Evolutionary conservation across 2,888 invertebrate species (phyloP), one percentile per base, ranked within the genome.

Genomic region (Calliphora vomitoria): DNA sequence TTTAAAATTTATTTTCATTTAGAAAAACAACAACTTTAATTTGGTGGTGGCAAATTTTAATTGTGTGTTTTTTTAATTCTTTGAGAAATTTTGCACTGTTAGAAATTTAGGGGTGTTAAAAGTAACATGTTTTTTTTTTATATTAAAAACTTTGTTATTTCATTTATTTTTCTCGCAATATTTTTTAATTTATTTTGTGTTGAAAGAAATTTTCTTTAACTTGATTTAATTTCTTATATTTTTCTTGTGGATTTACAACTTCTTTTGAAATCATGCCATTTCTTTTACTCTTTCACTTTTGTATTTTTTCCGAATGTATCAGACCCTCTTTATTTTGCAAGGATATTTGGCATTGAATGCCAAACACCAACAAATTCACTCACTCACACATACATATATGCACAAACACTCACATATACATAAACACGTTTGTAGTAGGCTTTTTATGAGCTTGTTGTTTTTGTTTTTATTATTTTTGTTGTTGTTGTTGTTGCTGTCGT

Each of bases 261-360:
- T 75, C 15, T 72, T 58, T 62, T 53, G 10, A 25, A 64, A 55
- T 62, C 50, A 85, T 80, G 79, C 75, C 78, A 76, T 72, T 83
- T 80, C 79, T 66, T 66, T 86, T 80, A 44, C 66, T 71, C 82
- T 60, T 71, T 44, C 53, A 47, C 8, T 75, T 66, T 60, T 50
- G 41, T 31, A 69, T 8, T 80, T 55, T 64, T 80, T 44, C 18
- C 25, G 8, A 82, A 58, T 58, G 55, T 82, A 62, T 81, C 35
- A 86, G 68, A 82, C 72, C 72, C 83, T 83, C 71, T 82, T 72
- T 85, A 80, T 68, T 76, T 86, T 80, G 83, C 86, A 83, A 85
- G 85, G 88, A 88, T 88, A 86, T 88, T 86, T 88, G 88, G 81
- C 88, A 85, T 88, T 88, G 81, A 86, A 83, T 88, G 53, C 53